Conservation (phyloP, 2,113 vertebrate genomes). For the Serilophus lunatus region DNA sequence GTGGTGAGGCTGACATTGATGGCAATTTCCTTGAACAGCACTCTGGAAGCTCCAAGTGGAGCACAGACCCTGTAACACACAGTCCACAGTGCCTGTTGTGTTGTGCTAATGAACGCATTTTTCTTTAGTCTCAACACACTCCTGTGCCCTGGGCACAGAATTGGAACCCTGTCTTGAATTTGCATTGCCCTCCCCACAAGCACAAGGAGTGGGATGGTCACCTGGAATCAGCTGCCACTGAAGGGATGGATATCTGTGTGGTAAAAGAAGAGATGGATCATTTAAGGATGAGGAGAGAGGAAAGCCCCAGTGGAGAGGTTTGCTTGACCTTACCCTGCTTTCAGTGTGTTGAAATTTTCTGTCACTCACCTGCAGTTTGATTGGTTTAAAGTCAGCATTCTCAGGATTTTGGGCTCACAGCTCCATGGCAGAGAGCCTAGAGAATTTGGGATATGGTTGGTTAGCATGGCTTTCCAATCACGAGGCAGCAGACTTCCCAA, state of each 20-base stretch:
- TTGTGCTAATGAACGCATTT: background rate
- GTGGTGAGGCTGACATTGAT: slow-evolving; percentile 53
- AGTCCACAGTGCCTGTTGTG: background rate
- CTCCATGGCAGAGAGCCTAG: background rate
- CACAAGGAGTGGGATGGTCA: background rate
- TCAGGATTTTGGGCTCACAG: background rate
- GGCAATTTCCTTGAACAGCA: slow-evolving; percentile 62
- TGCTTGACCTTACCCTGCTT: background rate
- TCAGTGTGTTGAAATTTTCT: background rate
- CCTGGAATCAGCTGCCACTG: background rate
- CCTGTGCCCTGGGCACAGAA: background rate
- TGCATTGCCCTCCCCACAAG: background rate
- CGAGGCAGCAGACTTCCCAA: background rate
- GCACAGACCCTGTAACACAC: background rate
- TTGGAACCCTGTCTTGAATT: background rate
- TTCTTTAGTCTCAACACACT: background rate
- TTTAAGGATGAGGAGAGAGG: background rate
- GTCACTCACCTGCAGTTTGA: background rate
- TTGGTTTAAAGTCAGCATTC: background rate
- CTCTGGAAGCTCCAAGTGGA: slow-evolving; percentile 56
- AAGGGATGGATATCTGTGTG: background rate
- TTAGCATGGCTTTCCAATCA: background rate
- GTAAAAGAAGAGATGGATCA: background rate
- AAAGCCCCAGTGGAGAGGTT: background rate
- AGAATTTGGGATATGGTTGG: background rate